Conservation (phyloP, 2,888 invertebrate genomes). For the Protonemura montana region DNA sequence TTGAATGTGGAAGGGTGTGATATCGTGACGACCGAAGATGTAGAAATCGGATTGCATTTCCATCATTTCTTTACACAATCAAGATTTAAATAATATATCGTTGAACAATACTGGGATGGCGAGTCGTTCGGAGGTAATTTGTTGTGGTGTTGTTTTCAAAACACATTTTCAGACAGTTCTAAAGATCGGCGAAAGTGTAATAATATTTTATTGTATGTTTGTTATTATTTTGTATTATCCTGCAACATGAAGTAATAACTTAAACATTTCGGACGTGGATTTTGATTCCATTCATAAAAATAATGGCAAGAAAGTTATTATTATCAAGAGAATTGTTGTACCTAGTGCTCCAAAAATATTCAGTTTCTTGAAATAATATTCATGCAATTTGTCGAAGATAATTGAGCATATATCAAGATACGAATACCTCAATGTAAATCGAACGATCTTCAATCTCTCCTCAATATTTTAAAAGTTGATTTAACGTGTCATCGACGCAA, state of each 20-base stretch:
- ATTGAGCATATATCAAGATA: neutral
- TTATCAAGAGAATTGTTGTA: neutral
- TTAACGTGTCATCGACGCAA: too few relatives aligned
- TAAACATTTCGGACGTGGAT: neutral
- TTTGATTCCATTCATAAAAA: neutral
- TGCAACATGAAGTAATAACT: neutral
- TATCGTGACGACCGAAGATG: neutral
- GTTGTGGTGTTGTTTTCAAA: neutral
- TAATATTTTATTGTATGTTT: neutral
- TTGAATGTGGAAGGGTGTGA: neutral
- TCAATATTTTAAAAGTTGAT: too few relatives aligned
- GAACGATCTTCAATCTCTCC: neutral
- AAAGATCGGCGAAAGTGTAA: neutral
- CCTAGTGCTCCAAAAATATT: neutral
- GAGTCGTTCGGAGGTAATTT: neutral
- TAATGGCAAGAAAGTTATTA: neutral
- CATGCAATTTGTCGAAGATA: neutral
- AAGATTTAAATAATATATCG: neutral
- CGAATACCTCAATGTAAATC: neutral
- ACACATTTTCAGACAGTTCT: neutral
- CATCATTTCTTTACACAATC: slow-evolving; percentile 2
- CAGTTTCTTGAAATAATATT: neutral
- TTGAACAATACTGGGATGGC: neutral
- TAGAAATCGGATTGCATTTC: neutral
- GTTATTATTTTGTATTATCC: neutral